A percentile compares a stretch with the other conserved stretches of the same genome.
phyloP scores from a whole-genome alignment of 2,797 vertebrate species.

The Alcedo quadribrachys region DNA sequence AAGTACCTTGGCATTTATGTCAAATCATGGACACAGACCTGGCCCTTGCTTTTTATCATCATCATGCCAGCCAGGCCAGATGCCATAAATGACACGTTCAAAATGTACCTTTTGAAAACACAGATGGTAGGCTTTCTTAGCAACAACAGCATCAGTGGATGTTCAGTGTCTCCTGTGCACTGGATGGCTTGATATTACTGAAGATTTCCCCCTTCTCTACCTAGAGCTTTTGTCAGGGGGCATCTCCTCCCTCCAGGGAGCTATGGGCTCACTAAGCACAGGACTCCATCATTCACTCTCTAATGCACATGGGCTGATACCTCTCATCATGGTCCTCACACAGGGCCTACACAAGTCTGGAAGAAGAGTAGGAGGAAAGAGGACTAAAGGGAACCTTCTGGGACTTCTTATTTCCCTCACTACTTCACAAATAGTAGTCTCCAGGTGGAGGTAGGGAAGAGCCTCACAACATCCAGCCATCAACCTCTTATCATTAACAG shows the following conservation, averaged over 20 bases:
- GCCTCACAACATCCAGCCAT: not conserved
- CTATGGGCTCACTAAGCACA: not conserved
- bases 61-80: not conserved
- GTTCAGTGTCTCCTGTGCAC: not conserved
- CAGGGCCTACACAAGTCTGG: not conserved
- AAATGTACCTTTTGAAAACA: not conserved
- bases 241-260: not conserved
- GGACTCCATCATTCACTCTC: not conserved
- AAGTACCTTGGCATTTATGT: not conserved
- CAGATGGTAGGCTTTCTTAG: not conserved
- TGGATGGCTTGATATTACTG: not conserved
- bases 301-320: rapidly evolving
- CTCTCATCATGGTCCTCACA: not conserved
- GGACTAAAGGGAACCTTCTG: not conserved
- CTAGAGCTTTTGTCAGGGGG: not conserved
- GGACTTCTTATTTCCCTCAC: not conserved
- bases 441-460: not conserved
- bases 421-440: not conserved
- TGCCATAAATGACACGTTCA: not conserved
- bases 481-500: not conserved
- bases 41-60: not conserved
- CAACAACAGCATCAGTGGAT: not conserved
- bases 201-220: not conserved
- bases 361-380: not conserved
- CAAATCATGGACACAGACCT: not conserved